Base-by-base conservation (phyloP, 2,888 invertebrate genomes). In the Linyphia triangularis region DNA sequence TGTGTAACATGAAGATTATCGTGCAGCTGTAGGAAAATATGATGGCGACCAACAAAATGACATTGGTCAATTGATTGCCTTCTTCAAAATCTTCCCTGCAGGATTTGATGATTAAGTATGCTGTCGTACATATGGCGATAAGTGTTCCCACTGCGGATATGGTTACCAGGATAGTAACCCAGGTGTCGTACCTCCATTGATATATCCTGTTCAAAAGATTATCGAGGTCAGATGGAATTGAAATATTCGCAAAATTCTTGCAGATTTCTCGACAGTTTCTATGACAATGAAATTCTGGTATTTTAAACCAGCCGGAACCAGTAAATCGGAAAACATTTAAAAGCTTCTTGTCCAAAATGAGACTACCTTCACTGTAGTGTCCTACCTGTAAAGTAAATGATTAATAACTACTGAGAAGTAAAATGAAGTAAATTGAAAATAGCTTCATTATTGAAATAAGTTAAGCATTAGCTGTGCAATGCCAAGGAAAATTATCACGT, bases 101-200 rank as follows among this genome's bases (percentile, higher is more conserved):
- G 70, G 95, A 94, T 40, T 95, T 93, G 63, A 95, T 94, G 57
- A 95, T 93, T 70, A 96, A 94, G 91, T 96, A 96, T 72, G 94
- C 94, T 33, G 95, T 93, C 65, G 96, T 94, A 9, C 95, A 94
- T 75, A 95, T 91, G 90, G 95, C 95, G 65, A 95, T 94, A 1
- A 95, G 92, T 28, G 95, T 94, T 0, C 95, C 95, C 22, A 95
- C 93, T 33, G 94, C 94, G n/a, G 95, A 94, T 3, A 96, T 93
- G 0, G 96, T 95, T 89, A 95, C 92, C 78, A 95, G 94, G 16
- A 95, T 94, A 37, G 94, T 94, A 70, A 95, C 94, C 95, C 95
- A 95, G 1, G 91, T 92, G 90, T 93, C 94, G 90, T 88, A 63
- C 89, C 90, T 61, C 89, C 89, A 89, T 24, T 79, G 65, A n/a